Conservation (phyloP, 2,113 vertebrate genomes). For the Puntigrus tetrazona region DNA sequence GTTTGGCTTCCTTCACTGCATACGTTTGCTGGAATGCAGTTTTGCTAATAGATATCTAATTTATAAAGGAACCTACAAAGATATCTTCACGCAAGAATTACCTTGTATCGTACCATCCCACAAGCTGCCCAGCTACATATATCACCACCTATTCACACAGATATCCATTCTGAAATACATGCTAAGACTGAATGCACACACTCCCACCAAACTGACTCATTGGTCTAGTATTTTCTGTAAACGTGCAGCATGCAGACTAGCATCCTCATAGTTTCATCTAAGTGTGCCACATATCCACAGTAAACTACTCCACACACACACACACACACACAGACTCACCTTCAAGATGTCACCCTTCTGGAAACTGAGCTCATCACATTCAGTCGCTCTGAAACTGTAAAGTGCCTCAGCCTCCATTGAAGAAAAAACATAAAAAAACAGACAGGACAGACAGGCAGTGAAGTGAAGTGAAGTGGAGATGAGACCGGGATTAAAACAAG, state of each 20-base stretch:
- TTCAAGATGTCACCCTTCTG: conserved; percentile 88
- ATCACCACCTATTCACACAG: background rate
- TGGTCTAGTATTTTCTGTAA: background rate
- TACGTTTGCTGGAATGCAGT: background rate
- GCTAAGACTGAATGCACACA: background rate
- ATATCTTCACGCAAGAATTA: conserved; percentile 13
- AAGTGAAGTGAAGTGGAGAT: conserved; percentile 18
- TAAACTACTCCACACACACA: conserved; percentile 10
- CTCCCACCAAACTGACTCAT: background rate
- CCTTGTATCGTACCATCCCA: background rate
- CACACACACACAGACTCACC: conserved; percentile 68
- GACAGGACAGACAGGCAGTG: background rate
- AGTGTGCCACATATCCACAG: background rate
- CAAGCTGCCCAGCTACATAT: conserved; percentile 3
- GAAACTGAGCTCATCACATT: conserved; percentile 86
- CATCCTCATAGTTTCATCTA: background rate
- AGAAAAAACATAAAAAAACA: conserved; percentile 5
- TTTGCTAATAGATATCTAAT: background rate
- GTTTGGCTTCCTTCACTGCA: background rate
- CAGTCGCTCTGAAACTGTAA: conserved; percentile 84
- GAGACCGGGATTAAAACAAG: background rate
- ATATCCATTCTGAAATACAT: background rate
- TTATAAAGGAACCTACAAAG: conserved; percentile 1
- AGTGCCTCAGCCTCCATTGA: conserved; percentile 89
- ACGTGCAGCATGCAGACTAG: background rate